Evolutionary conservation across 2,113 vertebrate species (phyloP), one percentile per base, ranked within the genome.

Genomic region (Lonchura striata): DNA sequence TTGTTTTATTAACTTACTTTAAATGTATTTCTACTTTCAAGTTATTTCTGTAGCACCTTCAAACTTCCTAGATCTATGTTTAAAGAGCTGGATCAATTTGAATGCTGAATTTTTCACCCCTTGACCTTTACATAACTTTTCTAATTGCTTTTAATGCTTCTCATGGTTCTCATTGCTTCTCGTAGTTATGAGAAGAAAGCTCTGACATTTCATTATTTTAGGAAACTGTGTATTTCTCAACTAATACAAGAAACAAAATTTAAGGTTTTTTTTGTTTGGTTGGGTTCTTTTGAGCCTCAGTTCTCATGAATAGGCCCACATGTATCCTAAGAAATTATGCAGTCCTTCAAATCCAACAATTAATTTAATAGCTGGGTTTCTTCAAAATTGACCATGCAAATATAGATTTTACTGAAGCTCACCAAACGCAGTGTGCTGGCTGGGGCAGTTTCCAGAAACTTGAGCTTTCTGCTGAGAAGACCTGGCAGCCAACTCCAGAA

Each of bases 381-480:
- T 88, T 64, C 71, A 92, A 86, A 95, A 78, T 92, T 93, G 68
- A 64, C 72, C 25, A 33, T 56, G 53, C n/a, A 82, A 91, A 82
- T 56, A 57, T 49, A 70, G 82, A 47, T 91, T 91, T 56, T 88
- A 53, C 64, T 74, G 82, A 86, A 86, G 82, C 90, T 96, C 71
- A 88, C 72, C 56, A 93, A 91, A 93, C 93, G 50, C 92, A 94
- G 82, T 94, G 82, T 96, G 94, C 94, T 94, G 93, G 76, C 88
- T 96, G 88, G 88, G 82, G 88, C 82, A 86, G n/a, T 77, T 95
- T 96, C 93, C 94, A 97, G 93, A 85, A 94, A 85, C 85, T 68
- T 94, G 93, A 93, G 92, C 82, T 96, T 80, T 95, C 94, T 1
- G 6, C 93, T 94, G 95, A 92, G 94, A 91, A 92, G 90, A 90